Evolutionary conservation across 2,797 vertebrate genomes (phyloP).

Genomic region (Natrix natrix): DNA sequence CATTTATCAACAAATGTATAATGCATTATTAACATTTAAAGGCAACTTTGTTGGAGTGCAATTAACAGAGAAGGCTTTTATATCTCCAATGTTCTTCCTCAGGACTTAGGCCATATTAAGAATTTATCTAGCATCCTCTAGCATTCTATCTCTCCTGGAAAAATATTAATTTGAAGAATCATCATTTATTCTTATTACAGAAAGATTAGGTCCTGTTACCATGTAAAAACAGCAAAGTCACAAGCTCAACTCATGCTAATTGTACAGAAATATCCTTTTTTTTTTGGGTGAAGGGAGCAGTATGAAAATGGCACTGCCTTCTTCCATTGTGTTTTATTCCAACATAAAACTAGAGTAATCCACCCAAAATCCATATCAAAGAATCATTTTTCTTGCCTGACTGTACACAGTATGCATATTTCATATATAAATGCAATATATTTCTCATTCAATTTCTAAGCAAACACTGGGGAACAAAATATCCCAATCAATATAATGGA

Average conservation of each 20-base stretch:
- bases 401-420: not conserved
- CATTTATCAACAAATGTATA: not conserved
- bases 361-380: not conserved
- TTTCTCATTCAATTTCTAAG: not conserved
- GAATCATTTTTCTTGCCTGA: not conserved
- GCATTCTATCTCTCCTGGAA: not conserved
- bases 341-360: not conserved
- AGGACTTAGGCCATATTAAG: not conserved
- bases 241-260: not conserved
- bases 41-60: not conserved
- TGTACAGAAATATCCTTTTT: not conserved
- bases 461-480: not conserved
- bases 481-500: not conserved
- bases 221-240: not conserved
- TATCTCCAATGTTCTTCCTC: not conserved
- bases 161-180: not conserved
- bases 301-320: not conserved
- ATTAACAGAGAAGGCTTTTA: not conserved
- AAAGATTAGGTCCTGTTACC: not conserved
- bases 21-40: not conserved
- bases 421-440: not conserved
- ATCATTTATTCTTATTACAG: not conserved
- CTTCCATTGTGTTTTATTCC: not conserved
- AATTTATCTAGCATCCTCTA: not conserved
- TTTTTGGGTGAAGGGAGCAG: not conserved